phyloP scores from a whole-genome alignment of 1,140 invertebrate species.

The Phymorhynchus buccinoides region DNA sequence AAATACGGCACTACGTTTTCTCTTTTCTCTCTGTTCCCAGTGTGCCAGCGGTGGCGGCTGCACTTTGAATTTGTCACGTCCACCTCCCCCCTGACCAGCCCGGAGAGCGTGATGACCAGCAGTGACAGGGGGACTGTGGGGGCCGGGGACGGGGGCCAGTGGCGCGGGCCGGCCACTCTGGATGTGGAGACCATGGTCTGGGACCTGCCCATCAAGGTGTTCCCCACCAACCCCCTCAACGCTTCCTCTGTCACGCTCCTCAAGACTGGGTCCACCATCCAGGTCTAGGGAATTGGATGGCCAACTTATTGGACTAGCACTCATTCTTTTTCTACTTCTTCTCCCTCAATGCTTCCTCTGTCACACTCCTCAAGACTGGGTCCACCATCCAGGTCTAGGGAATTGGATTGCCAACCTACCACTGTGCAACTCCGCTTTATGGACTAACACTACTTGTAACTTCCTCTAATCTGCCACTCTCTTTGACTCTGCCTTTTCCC shows the following conservation, averaged over 20 bases:
- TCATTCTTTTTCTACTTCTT: too few species aligned
- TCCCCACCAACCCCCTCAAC: conserved; percentile 89
- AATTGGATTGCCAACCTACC: too few species aligned
- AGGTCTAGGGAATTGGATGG: conserved; percentile 46
- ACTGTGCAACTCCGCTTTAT: too few species aligned
- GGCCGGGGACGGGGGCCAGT: conserved; percentile 77
- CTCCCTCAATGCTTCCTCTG: too few species aligned
- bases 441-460: too few species aligned
- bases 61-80: conserved; percentile 97
- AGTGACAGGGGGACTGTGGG: conserved; percentile 46
- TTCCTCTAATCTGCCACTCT: too few species aligned
- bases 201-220: conserved; percentile 94
- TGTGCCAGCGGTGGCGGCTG: conserved; percentile 90
- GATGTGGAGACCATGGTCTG: conserved; percentile 98
- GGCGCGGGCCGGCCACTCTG: conserved; percentile 87
- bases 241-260: conserved; percentile 60
- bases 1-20: too few species aligned
- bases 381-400: too few species aligned
- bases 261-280: conserved; percentile 50
- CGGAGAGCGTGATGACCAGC: conserved; percentile 57
- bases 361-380: too few species aligned
- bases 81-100: conserved; percentile 31
- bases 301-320: too few species aligned
- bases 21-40: conserved; percentile 76
- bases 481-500: too few species aligned